phyloP scores from a whole-genome alignment of 2,797 vertebrate species.

The Astyanax mexicanus region DNA sequence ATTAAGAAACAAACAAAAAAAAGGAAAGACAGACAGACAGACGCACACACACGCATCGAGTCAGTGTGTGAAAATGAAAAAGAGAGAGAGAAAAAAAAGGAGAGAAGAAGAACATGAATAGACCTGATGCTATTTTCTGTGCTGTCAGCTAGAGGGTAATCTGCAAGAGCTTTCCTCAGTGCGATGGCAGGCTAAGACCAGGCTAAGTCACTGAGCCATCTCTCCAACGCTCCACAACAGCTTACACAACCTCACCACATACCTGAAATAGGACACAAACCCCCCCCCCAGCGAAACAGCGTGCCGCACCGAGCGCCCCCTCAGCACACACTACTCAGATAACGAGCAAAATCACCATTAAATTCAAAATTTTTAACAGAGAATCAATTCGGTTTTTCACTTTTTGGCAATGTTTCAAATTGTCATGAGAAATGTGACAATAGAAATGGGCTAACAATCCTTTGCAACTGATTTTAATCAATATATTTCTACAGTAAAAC shows the following conservation, averaged over 20 bases:
- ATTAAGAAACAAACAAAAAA: constrained; percentile 32
- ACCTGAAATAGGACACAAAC: constrained; percentile 44
- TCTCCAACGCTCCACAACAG: constrained; percentile 40
- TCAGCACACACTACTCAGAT: not conserved
- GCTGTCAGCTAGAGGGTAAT: constrained; percentile 61
- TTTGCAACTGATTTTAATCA: no score
- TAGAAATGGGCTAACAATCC: no score
- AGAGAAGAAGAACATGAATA: constrained; percentile 39
- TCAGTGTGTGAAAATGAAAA: constrained; percentile 49
- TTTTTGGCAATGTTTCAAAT: no score
- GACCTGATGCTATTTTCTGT: constrained; percentile 57
- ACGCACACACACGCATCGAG: constrained; percentile 60
- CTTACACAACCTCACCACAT: constrained; percentile 38
- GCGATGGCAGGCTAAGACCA: constrained; percentile 56
- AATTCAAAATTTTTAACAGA: not conserved
- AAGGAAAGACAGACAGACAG: constrained; percentile 47
- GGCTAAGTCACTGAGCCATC: constrained; percentile 58
- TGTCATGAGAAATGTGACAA: no score
- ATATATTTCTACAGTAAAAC: no score
- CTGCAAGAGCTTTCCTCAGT: constrained; percentile 50
- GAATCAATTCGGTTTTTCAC: not conserved
- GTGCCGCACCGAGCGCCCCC: not conserved
- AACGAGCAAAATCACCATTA: not conserved
- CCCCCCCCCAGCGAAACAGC: constrained; percentile 22
- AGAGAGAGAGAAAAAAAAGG: constrained; percentile 38